Conservation (phyloP, 1,140 invertebrate species). For the Metopolophium dirhodum region DNA sequence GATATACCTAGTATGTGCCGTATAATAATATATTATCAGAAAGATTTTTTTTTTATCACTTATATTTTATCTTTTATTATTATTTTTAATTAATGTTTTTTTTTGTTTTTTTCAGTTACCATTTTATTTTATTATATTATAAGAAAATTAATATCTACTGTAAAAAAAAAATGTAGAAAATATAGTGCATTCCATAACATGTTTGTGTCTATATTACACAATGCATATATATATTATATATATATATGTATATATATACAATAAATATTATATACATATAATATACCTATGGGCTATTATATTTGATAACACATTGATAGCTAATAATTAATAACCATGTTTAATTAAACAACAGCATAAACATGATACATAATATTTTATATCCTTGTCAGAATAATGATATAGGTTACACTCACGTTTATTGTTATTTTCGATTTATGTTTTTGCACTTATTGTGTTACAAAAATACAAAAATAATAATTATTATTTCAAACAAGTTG, state of each 20-base stretch:
- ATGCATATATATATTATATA: background rate
- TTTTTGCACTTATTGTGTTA: background rate
- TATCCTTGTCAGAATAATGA: background rate
- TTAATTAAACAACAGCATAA: slow-evolving; percentile 13
- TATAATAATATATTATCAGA: background rate
- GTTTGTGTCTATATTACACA: background rate
- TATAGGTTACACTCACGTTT: background rate
- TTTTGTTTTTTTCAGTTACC: background rate
- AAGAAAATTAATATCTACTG: background rate
- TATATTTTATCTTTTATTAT: background rate
- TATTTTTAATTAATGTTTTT: background rate
- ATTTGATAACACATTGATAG: background rate
- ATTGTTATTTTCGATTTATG: background rate
- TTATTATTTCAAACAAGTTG: background rate
- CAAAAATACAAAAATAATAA: background rate
- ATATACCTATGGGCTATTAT: background rate
- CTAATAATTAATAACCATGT: slow-evolving; percentile 19
- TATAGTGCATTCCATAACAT: background rate
- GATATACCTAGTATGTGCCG: background rate
- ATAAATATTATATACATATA: background rate
- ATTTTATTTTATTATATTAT: background rate
- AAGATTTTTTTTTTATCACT: background rate
- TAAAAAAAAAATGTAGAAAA: background rate
- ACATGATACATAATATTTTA: slow-evolving; percentile 4
- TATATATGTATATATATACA: no score